A percentile compares a stretch with the other conserved stretches of the same genome.
Evolutionary conservation across 2,113 vertebrate species (phyloP).

Genomic region (human (Homo sapiens)): GRCh38 chr18:52596001-52596500

Average conservation of each 20-base stretch:
- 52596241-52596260: neutral
- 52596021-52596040: neutral
- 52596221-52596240: neutral
- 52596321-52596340: neutral
- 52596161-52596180: conserved; percentile 26
- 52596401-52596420: neutral
- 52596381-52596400: neutral
- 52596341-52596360: neutral
- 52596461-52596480: neutral
- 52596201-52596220: neutral
- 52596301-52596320: neutral
- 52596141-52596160: conserved; percentile 13
- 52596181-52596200: neutral
- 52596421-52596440: neutral
- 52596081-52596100: conserved; percentile 42
- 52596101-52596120: conserved; percentile 1
- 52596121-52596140: neutral
- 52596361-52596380: neutral
- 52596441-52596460: too few relatives aligned
- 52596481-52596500: neutral
- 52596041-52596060: neutral
- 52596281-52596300: neutral
- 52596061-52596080: conserved; percentile 57
- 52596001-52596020: conserved; percentile 22
- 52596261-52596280: neutral